Evolutionary conservation across 2,888 invertebrate species (phyloP), one percentile per base, ranked within the genome.

Genomic region (Mythimna pallens): DNA sequence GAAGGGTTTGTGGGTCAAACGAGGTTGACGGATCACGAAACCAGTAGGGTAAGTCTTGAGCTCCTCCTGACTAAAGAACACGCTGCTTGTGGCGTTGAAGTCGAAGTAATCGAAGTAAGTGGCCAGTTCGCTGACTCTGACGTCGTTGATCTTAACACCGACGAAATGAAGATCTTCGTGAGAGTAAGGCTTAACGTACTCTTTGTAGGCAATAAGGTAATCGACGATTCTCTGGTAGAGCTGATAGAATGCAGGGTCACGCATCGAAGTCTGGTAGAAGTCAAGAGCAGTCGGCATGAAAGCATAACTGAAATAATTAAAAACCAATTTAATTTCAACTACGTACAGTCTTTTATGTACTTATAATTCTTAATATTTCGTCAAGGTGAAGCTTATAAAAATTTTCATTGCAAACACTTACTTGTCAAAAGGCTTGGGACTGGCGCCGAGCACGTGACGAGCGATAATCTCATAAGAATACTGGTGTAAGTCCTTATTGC

Each of bases 241-340:
- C 78, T 97, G 97, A 92, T 97, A 98, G 97, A 97, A 98, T 52
- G 97, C 96, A 25, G 98, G 98, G 91, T 98, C 98, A 80, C 98
- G 97, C 85, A 97, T 90, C 78, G 97, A 96, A 10, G 98, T 97
- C 87, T 97, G 96, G 89, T 96, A 97, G 89, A 97, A 97, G 89
- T 97, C 97, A 64, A 97, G 93, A 22, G 97, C 96, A 43, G 97
- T 96, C n/a, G 98, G 97, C 30, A 96, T 87, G 76, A 96, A 91
- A 12, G 86, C 86, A 87, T 93, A 92, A 64, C 96, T 96, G 89
- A 50, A 91, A 91, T 10, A 47, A 66, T 50, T 50, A 47, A 52
- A 25, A 34, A 1, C 17, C 22, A 30, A 25, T 52, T 62, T n/a
- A 12, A 12, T 77, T 62, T 52, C 0, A 20, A 4, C 20, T 20